Base-by-base conservation (phyloP, 2,113 vertebrate species). In the Ursus arctos region DNA sequence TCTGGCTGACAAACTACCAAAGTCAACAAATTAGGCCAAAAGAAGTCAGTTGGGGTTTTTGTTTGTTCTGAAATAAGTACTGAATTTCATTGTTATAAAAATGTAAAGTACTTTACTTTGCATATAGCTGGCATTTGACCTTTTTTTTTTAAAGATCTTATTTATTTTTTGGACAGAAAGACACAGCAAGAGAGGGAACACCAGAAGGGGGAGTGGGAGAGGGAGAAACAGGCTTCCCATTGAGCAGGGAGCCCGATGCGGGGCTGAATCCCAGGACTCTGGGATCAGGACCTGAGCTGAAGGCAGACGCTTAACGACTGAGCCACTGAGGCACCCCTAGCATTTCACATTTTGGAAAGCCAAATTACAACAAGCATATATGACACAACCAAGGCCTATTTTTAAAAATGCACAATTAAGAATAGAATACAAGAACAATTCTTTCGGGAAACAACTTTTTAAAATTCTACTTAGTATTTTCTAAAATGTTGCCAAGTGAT, bases 281-380 rank as follows among this genome's bases (percentile, higher is more conserved):
- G 43, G 5, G 43, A 43, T 43, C 43, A 43, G 43, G 43, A 43
- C 43, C 43, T 43, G 43, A 43, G 43, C 43, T 6, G 43, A 43
- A 43, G 43, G 43, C 43, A 43, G 43, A 43, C 43, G 43, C 43
- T 43, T 43, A 43, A 43, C 4, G 43, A 43, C 43, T 43, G 43
- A 43, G 43, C 43, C 43, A 43, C 43, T 43, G 43, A 43, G 43
- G 43, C 43, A 43, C 43, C 43, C 43, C 40, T 95, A 85, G 33
- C 51, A 81, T 90, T 86, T 86, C 80, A 90, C 71, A 87, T 91
- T 93, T 71, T 96, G 57, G 82, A 77, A 92, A 90, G 63, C 21
- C 89, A 69, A 93, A 92, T 51, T 88, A 92, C 40, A 93, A 76
- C 3, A 1, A 76, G 67, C 59, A 77, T 55, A 28, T 53, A 81